These are phyloP conservation scores for Strigamia crassipes DNA, from an alignment of 2,888 invertebrate species.

Conservation along the genomic window DNA sequence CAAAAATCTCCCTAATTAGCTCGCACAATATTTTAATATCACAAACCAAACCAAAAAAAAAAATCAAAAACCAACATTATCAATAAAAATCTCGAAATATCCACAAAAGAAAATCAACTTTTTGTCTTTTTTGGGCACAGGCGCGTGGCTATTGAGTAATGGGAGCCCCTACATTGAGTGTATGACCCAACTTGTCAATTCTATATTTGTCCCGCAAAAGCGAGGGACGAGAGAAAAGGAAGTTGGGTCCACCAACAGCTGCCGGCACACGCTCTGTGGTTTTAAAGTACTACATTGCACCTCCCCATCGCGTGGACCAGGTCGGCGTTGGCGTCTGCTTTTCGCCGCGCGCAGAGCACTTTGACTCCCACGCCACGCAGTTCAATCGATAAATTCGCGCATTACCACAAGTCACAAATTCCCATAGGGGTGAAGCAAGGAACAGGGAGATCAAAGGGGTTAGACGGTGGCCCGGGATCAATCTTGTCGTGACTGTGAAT, in stretches of 20 bases:
- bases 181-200: neutral
- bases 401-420: constrained; percentile 30
- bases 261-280: constrained; percentile 26
- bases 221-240: neutral
- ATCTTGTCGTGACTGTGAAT: constrained; percentile 30
- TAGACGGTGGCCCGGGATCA: constrained; percentile 26
- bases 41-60: neutral
- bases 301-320: neutral
- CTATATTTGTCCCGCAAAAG: neutral
- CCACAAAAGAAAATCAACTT: neutral
- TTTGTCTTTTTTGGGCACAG: neutral
- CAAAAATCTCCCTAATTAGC: constrained; percentile 12
- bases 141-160: neutral
- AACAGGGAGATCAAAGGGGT: constrained; percentile 24
- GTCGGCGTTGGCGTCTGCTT: neutral
- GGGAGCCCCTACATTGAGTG: too few relatives aligned
- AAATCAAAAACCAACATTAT: too few relatives aligned
- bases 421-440: constrained; percentile 18
- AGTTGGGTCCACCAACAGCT: constrained; percentile 26
- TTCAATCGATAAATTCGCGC: constrained; percentile 27
- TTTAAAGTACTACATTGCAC: constrained; percentile 17
- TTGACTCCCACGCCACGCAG: constrained; percentile 26
- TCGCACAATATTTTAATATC: neutral
- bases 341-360: neutral
- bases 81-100: too few relatives aligned